Evolutionary conservation across 2,888 invertebrate genomes (phyloP).

Genomic region (Agriopis aurantiaria): DNA sequence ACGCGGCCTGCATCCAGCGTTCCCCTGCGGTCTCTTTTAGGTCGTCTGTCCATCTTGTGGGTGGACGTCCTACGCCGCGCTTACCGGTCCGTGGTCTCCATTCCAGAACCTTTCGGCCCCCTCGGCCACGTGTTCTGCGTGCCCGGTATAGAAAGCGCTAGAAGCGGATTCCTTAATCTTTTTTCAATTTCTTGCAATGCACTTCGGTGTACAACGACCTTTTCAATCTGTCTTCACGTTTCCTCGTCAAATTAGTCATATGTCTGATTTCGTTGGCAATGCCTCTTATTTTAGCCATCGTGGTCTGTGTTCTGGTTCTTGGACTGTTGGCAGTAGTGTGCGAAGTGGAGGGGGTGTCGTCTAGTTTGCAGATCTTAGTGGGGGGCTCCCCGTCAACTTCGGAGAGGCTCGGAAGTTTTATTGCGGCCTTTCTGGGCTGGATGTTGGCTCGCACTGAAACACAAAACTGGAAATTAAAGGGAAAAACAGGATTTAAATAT

Average conservation of each 20-base stretch:
- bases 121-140: too few species aligned
- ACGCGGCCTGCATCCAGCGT: too few species aligned
- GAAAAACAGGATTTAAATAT: not conserved
- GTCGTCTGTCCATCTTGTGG: too few species aligned
- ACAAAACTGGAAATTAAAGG: not conserved
- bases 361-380: conserved; percentile 51
- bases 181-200: conserved; percentile 63
- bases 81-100: too few species aligned
- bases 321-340: conserved; percentile 1
- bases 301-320: conserved; percentile 52
- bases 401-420: conserved; percentile 73
- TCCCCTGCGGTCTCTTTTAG: too few species aligned
- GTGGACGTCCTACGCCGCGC: too few species aligned
- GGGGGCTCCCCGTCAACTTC: conserved; percentile 62
- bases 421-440: conserved; percentile 73
- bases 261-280: conserved; percentile 71
- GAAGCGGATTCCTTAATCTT: conserved; percentile 49
- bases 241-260: conserved; percentile 60
- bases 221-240: conserved; percentile 59
- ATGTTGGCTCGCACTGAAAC: conserved; percentile 77
- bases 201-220: conserved; percentile 56
- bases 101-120: too few species aligned
- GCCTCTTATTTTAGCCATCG: conserved; percentile 65
- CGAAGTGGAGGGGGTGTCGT: conserved; percentile 54
- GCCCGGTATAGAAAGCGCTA: not conserved